Evolutionary conservation across 2,888 invertebrate genomes (phyloP), one percentile per base, ranked within the genome.

Genomic region (Cabera pusaria): DNA sequence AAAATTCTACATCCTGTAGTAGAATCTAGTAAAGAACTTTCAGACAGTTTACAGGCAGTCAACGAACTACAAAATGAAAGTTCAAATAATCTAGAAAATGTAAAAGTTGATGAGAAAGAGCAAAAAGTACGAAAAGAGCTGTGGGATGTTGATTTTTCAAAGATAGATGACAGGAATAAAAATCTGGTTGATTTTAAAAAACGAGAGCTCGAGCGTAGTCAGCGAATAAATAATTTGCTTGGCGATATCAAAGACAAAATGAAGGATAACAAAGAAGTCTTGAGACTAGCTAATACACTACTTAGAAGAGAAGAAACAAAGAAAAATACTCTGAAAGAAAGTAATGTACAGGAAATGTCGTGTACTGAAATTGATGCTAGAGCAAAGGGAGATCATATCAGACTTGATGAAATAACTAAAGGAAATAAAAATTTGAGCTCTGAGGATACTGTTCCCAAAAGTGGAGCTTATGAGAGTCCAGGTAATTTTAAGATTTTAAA

Each of bases 201-300:
- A 23, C 66, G 67, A 41, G 74, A 82, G 50, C 21, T 58, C 9
- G 73, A 78, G 28, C 55, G 81, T 27, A 80, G 69, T 36, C 67
- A 77, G 26, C 70, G 75, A 17, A 85, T 88, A 14, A 69, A 81
- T 35, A 59, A 58, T 36, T 70, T 88, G 7, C 71, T 88, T n/a
- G 56, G 56, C 25, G 73, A 79, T 32, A 87, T 88, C 16, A 84
- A 87, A 58, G 81, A 76, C 33, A 84, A 81, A 44, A 85, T 86
- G 85, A 86, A 81, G 38, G 83, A 82, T 48, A 88, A 86, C 43
- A 72, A 81, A 52, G 86, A 87, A 33, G 85, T 88, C 2, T 52
- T 82, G 18, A 61, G 71, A 35, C 49, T 85, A 2, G 85, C 87
- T 3, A 76, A 88, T 52, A 86, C 67, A 49, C 58, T 88, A 38